Conservation (phyloP, 2,797 vertebrate species). For the Sebastiscus tertius region DNA sequence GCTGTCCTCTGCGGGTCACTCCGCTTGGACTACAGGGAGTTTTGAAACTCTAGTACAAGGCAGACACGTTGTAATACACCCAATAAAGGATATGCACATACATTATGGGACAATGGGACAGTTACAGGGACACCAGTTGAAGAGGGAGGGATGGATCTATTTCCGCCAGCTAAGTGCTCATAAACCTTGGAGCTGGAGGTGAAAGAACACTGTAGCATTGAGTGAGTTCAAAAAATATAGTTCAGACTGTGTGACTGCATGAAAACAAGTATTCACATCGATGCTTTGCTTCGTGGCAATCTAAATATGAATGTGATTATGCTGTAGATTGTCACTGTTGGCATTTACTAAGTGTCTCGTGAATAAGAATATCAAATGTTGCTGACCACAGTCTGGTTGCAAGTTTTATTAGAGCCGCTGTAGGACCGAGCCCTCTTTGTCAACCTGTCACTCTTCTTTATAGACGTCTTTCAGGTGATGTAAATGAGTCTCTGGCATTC, state of each 20-base stretch:
- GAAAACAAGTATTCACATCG: background rate
- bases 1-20: constrained; percentile 61
- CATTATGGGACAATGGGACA: background rate
- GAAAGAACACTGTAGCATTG: constrained; percentile 9
- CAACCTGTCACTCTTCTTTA: background rate
- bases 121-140: background rate
- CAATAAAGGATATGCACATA: background rate
- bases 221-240: constrained; percentile 10
- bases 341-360: too few relatives aligned
- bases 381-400: background rate
- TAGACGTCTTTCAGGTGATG: background rate
- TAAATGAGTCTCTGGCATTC: background rate
- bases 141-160: background rate
- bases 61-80: constrained; percentile 24
- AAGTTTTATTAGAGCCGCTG: background rate
- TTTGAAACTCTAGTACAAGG: constrained; percentile 34
- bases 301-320: constrained; percentile 7
- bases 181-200: constrained; percentile 25
- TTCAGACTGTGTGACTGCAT: background rate
- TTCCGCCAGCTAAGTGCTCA: constrained; percentile 2
- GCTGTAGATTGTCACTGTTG: too few relatives aligned
- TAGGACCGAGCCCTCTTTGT: background rate
- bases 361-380: background rate
- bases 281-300: background rate
- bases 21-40: constrained; percentile 27